Evolutionary conservation across 2,797 vertebrate species (phyloP).

Genomic region (Potorous gilbertii): DNA sequence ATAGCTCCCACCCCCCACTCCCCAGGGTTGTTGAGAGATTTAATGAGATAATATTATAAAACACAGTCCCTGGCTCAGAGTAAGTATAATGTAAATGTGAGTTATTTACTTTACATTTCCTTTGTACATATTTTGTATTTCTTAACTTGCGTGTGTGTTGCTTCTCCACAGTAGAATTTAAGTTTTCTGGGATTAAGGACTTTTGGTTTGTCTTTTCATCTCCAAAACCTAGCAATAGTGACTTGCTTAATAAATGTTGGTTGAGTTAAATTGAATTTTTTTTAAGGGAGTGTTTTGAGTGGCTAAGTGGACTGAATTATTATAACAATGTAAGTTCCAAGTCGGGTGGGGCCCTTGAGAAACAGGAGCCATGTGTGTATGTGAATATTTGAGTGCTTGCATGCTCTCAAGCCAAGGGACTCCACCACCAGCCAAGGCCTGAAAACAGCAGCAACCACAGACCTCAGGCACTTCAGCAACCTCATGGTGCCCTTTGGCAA

Average conservation of each 20-base stretch:
- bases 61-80: background rate
- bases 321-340: background rate
- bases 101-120: background rate
- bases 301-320: background rate
- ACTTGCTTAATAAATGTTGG: background rate
- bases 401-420: background rate
- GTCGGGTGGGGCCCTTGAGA: background rate
- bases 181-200: background rate
- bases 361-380: background rate
- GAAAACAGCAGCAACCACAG: background rate
- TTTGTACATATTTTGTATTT: background rate
- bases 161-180: background rate
- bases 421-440: background rate
- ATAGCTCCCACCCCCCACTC: background rate
- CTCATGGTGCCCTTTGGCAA: too few relatives aligned
- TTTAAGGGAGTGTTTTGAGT: background rate
- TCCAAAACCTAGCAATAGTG: background rate
- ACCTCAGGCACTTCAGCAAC: background rate
- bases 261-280: background rate
- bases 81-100: background rate
- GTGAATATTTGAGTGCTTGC: background rate
- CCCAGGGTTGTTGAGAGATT: background rate
- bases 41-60: background rate
- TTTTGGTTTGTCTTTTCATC: too few relatives aligned
- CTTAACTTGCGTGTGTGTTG: background rate